Base-by-base conservation (phyloP, 2,888 invertebrate genomes). In the Malthinus flaveolus region DNA sequence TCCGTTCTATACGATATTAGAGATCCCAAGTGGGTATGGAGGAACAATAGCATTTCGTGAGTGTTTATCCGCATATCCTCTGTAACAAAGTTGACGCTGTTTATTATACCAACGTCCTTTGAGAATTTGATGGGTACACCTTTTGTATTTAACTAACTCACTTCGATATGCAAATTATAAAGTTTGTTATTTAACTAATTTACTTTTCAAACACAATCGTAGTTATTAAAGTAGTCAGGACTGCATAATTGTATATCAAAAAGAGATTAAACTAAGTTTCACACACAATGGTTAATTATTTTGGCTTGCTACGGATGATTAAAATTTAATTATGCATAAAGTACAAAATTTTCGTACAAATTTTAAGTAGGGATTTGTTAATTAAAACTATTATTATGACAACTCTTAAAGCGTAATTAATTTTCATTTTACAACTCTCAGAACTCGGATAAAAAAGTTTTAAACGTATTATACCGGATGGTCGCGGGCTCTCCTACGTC, bases 51-150 rank as follows among this genome's bases (percentile, higher is more conserved):
- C 35, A 47, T 56, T 56, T 47, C 56, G 51, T 56, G 56, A 56
- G 56, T 56, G 56, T 56, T 56, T 56, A 56, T 51, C 47, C 56
- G 51, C 56, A 49, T 56, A 56, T 56, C 50, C 56, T 56, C 51
- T 46, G 42, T 45, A 51, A 50, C 46, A 39, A 32, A 56, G 47
- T 47, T 56, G 51, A 56, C 56, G 44, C 51, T 45, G 23, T 42
- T 31, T 42, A 50, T 56, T 51, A 56, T 56, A 39, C 39, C 12
- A 46, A n/a, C 45, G 36, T 47, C 56, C 51, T 51, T 56, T 33
- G 56, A 49, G 56, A 37, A 47, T 51, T 56, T 37, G 46, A 50
- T 35, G 48, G 35, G 34, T 49, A 56, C 49, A 56, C 49, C 56
- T 49, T 49, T 32, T 55, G 54, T 53, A 55, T 35, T 33, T 56